Evolutionary conservation across 2,888 invertebrate species (phyloP).

Genomic region (Stictocephala bisonia): DNA sequence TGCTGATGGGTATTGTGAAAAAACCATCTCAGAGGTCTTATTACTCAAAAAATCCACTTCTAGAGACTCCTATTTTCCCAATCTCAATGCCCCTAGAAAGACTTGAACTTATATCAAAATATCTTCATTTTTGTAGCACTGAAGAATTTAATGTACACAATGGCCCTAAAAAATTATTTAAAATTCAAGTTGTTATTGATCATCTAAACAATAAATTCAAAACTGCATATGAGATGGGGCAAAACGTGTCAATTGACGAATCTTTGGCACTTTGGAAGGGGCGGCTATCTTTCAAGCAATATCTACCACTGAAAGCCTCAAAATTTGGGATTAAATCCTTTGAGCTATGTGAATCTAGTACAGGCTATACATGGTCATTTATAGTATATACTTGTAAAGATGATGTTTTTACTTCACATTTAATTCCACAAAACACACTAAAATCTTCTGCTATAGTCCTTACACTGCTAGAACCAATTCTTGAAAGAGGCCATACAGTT

Average conservation of each 20-base stretch:
- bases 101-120: constrained; percentile 5
- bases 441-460: constrained; percentile 1
- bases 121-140: constrained; percentile 6
- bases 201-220: background rate
- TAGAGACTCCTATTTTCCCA: constrained; percentile 14
- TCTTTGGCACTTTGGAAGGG: constrained; percentile 31
- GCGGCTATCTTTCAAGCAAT: constrained; percentile 3
- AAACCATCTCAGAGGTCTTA: background rate
- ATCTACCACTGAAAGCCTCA: constrained; percentile 2
- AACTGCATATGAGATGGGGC: background rate
- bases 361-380: constrained; percentile 14
- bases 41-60: constrained; percentile 1
- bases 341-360: constrained; percentile 8
- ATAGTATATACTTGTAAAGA: constrained; percentile 17
- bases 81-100: background rate
- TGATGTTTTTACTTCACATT: background rate
- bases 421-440: background rate
- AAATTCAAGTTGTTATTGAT: constrained; percentile 3
- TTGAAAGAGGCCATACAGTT: background rate
- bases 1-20: constrained; percentile 14
- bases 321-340: constrained; percentile 27
- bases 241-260: constrained; percentile 27
- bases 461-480: background rate
- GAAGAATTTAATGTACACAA: background rate
- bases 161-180: constrained; percentile 9